Evolutionary conservation across 2,888 invertebrate species (phyloP), one percentile per base, ranked within the genome.

Genomic region (Scrobipalpa atriplicella): DNA sequence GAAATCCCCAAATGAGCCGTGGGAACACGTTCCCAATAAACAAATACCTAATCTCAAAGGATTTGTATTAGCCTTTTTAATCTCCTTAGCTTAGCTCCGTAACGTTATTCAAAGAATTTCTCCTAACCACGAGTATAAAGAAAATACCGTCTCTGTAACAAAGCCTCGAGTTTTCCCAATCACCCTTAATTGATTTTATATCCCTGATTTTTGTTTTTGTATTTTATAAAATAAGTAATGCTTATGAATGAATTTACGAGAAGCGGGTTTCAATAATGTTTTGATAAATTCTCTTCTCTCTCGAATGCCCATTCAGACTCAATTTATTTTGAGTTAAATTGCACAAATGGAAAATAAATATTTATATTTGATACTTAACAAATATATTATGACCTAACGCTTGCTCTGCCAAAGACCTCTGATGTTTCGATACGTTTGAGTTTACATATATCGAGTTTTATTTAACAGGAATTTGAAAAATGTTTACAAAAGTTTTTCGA

Each of bases 21-120:
- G 8, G n/a, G 11, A 47, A 56, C 21, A 29, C 54, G 29, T 79
- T 80, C 79, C 82, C 81, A 83, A 86, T 87, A 84, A 86, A 86
- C 86, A 87, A 87, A 87, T 86, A 80, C 80, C 79, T 75, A 66
- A 82, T 80, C 84, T 85, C 86, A 87, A 87, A 86, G 86, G 85
- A 85, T 84, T 85, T 81, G 81, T 83, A 85, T 85, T 86, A 86
- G 87, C 87, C 86, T 84, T 87, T 90, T 89, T 89, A 89, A 47
- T 47, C 47, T 16, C 47, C 16, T 47, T 3, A 47, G 47, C 47
- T 47, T 47, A 89, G 89, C 87, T 87, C 73, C 82, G 84, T 86
- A 87, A 84, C 82, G 87, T 87, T 87, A 90, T 87, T 83, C 90
- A 90, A 90, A 89, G 89, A 89, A 88, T 90, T 89, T 89, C 89